Evolutionary conservation across 2,888 invertebrate genomes (phyloP).

Genomic region (Cynaeus angustus): DNA sequence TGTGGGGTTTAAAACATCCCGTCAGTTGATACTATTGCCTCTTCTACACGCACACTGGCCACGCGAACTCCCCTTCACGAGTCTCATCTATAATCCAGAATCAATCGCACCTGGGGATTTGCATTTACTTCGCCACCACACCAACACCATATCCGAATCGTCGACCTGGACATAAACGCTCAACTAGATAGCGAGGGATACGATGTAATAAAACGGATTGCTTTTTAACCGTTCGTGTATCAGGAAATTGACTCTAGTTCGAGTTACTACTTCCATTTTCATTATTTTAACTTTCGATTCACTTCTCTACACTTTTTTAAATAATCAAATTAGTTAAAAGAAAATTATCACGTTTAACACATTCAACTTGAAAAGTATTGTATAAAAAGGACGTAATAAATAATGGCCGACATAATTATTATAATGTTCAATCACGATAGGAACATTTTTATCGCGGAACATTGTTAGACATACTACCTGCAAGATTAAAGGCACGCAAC

Average conservation of each 20-base stretch:
- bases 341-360: slow-evolving; percentile 42
- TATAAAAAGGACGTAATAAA: slow-evolving; percentile 43
- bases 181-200: slow-evolving; percentile 26
- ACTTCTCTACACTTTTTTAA: slow-evolving; percentile 7
- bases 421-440: slow-evolving; percentile 48
- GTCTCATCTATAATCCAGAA: slow-evolving; percentile 45
- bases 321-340: slow-evolving; percentile 24
- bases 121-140: slow-evolving; percentile 36
- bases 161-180: slow-evolving; percentile 32
- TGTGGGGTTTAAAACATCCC: slow-evolving; percentile 59
- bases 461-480: slow-evolving; percentile 48
- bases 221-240: slow-evolving; percentile 41
- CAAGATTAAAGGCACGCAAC: slow-evolving; percentile 47
- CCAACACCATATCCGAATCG: slow-evolving; percentile 33
- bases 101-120: slow-evolving; percentile 47
- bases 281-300: slow-evolving; percentile 30
- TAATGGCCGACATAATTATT: slow-evolving; percentile 49
- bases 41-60: slow-evolving; percentile 54
- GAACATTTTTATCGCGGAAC: slow-evolving; percentile 50
- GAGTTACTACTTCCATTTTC: slow-evolving; percentile 36
- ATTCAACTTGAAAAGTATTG: slow-evolving; percentile 30
- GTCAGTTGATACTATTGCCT: slow-evolving; percentile 57
- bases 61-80: slow-evolving; percentile 39
- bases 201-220: slow-evolving; percentile 44
- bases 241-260: slow-evolving; percentile 41